A percentile compares a stretch with the other conserved stretches of the same genome.
phyloP scores from a whole-genome alignment of 2,888 invertebrate species.

The Drosophila kanekoi region DNA sequence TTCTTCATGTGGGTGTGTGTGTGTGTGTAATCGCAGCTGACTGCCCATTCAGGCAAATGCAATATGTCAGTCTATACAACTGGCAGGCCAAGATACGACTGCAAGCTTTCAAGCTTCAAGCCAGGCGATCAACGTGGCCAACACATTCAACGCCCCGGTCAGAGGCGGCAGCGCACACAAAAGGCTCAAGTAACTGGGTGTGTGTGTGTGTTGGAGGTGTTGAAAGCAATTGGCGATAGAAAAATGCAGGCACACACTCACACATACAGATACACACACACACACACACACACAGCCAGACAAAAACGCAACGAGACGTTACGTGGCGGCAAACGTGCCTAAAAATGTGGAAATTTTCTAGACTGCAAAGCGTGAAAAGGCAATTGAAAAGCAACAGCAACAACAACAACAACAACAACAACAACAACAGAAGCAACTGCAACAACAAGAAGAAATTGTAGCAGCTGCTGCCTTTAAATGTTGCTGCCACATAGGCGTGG shows the following conservation, averaged over 20 bases:
- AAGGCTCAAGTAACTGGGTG: slow-evolving; percentile 41
- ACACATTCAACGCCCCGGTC: slow-evolving; percentile 49
- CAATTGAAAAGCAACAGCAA: slow-evolving; percentile 48
- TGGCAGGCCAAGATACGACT: slow-evolving; percentile 70
- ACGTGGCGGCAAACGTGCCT: slow-evolving; percentile 69
- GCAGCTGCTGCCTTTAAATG: slow-evolving; percentile 34
- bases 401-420: slow-evolving; percentile 12
- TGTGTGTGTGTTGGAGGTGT: slow-evolving; percentile 59
- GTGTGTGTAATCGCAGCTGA: slow-evolving; percentile 73
- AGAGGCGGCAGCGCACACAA: slow-evolving; percentile 41
- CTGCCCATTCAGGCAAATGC: slow-evolving; percentile 77
- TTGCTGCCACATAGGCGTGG: slow-evolving; percentile 52
- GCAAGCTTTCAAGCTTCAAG: slow-evolving; percentile 55
- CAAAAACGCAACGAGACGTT: slow-evolving; percentile 59
- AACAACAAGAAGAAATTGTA: slow-evolving; percentile 13
- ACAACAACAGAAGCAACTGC: slow-evolving; percentile 15
- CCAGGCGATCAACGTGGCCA: slow-evolving; percentile 56
- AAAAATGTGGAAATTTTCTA: slow-evolving; percentile 72
- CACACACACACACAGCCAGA: slow-evolving; percentile 37
- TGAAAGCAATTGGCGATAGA: slow-evolving; percentile 75
- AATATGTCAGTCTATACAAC: slow-evolving; percentile 72
- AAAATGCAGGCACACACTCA: slow-evolving; percentile 51
- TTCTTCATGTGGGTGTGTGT: slow-evolving; percentile 24
- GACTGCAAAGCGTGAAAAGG: slow-evolving; percentile 73
- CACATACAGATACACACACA: slow-evolving; percentile 39